Evolutionary conservation across 2,113 vertebrate genomes (phyloP), one percentile per base, ranked within the genome.

Genomic region (Hipposideros armiger): DNA sequence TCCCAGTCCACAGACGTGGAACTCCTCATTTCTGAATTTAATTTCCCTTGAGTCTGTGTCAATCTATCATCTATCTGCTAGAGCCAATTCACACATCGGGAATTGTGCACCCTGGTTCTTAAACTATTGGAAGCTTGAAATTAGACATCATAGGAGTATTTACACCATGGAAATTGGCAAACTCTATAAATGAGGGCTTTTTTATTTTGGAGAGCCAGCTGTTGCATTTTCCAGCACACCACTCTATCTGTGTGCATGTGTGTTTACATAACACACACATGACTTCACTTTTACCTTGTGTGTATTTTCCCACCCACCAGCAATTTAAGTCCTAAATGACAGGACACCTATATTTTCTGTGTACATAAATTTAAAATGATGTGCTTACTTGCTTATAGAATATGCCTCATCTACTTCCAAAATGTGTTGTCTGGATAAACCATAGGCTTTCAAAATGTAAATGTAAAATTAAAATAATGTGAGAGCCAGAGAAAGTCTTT

Each of bases 401-500:
- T 54, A 62, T 60, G 26, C 32, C 14, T 47, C 54, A 74, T 42
- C 16, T 84, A 87, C 60, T 77, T 78, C 66, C 45, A 69, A 92
- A 83, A 82, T 73, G 2, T 64, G 13, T 72, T 83, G 32, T 60
- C 42, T 92, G 40, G 15, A 76, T 81, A 73, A 87, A 76, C 78
- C 56, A 87, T 1, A n/a, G n/a, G 32, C 26, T 80, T 93, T 36
- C 69, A 83, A 90, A 83, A 42, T 78, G 36, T 66, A 88, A 64
- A 70, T 64, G 36, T 69, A 78, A 67, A 74, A 82, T 52, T 47
- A 45, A 94, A 95, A 70, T 58, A 81, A 40, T 1, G 1, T 24
- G 28, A 88, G 3, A 64, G 47, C 32, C 69, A 85, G 42, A 91
- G 54, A 76, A 89, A 90, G 47, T 4, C 19, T 1, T 13, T 7